phyloP scores from a whole-genome alignment of 2,113 vertebrate genomes.

The Hyla sarda region DNA sequence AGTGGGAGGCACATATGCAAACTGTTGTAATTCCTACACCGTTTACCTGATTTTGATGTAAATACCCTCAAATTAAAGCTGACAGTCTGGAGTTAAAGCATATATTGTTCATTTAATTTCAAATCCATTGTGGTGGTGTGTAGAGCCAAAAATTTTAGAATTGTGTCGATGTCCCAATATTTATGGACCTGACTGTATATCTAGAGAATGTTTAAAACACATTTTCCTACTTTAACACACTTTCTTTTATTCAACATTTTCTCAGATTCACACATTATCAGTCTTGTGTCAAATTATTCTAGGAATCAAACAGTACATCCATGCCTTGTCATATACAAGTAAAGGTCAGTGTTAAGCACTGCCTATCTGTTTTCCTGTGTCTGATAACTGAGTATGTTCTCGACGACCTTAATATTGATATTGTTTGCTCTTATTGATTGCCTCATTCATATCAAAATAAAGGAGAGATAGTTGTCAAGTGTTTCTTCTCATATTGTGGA shows the following conservation, averaged over 20 bases:
- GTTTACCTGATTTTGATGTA: no score
- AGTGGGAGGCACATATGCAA: no score
- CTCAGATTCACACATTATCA: background rate
- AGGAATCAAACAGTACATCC: background rate
- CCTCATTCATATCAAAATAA: background rate
- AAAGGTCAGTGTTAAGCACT: constrained; percentile 1
- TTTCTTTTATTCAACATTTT: background rate
- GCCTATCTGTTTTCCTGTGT: constrained; percentile 1
- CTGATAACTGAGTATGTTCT: background rate
- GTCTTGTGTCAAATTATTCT: background rate
- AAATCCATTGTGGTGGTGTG: no score
- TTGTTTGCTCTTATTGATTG: background rate
- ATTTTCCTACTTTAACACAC: background rate
- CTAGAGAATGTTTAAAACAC: background rate
- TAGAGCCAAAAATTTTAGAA: no score
- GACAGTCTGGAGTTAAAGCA: no score
- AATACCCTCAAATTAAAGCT: no score
- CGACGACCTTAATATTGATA: constrained; percentile 8
- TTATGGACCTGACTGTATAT: no score
- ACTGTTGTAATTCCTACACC: no score
- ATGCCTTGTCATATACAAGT: background rate
- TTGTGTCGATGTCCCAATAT: no score
- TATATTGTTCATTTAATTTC: no score
- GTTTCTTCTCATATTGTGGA: background rate
- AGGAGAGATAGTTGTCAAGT: background rate